These are phyloP conservation scores for Gymnobelideus leadbeateri DNA, from an alignment of 2,113 vertebrate genomes.

Conservation along the genomic window DNA sequence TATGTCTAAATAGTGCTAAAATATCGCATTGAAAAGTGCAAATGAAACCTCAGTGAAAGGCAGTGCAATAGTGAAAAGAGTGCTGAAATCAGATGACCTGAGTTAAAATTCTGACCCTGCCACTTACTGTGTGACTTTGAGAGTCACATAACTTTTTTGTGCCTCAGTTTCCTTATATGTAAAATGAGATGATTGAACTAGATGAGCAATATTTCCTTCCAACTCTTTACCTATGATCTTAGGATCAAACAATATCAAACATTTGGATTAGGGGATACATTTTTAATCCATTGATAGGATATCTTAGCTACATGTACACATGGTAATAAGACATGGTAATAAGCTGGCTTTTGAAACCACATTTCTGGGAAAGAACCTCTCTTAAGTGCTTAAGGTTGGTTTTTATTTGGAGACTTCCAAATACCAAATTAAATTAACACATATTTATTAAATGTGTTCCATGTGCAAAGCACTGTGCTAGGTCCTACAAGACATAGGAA, in stretches of 20 bases:
- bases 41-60: neutral
- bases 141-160: neutral
- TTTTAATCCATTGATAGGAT: neutral
- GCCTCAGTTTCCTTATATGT: neutral
- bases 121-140: neutral
- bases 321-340: neutral
- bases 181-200: neutral
- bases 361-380: neutral
- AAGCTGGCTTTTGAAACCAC: neutral
- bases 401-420: neutral
- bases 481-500: neutral
- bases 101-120: neutral
- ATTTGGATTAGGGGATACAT: neutral
- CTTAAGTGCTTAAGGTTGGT: neutral
- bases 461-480: neutral
- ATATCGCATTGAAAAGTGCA: neutral
- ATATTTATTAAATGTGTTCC: neutral
- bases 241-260: neutral
- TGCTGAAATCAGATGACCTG: neutral
- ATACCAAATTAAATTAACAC: neutral
- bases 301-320: neutral
- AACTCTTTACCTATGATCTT: neutral
- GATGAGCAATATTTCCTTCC: neutral
- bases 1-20: neutral
- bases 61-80: neutral